Base-by-base conservation (phyloP, 53 echinoderm and acorn worm species). In the Apostichopus leukothele region DNA sequence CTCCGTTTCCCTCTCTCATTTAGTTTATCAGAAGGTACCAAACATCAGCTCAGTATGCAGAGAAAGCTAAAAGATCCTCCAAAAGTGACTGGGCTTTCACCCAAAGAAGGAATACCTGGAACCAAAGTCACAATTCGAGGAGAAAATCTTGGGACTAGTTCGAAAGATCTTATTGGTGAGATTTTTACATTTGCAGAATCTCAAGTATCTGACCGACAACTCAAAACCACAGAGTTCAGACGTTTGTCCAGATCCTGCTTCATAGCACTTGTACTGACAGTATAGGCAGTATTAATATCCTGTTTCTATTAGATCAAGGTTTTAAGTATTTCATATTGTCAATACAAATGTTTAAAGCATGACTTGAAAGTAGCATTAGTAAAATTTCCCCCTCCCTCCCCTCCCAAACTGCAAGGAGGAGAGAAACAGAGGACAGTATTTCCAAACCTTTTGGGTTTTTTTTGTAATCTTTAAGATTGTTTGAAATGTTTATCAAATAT, bases 31-130 rank as follows among this genome's bases (percentile, higher is more conserved):
- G 18, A n/a, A 39, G 16, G 12, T 63, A 71, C n/a, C 71, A 16
- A 16, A 18, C 71, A 16, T 18, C 71, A 71, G 16, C 77, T 7
- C 25, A 39, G 12, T 10, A 76, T 76, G 77, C 77, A 76, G 5
- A 84, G 74, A 51, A 91, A 52, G 27, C 67, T 80, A 61, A 78
- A 89, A 50, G 93, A 93, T 21, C 92, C 94, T 26, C 98, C 98
- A 52, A 96, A 96, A 80, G 98, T 98, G 90, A 98, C 98, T 3
- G 98, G 98, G 60, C 83, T 98, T 23, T 95, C 98, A 21, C 98
- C 98, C 26, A 95, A 96, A 27, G 96, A 98, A 88, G 98, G 98
- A 7, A 91, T 94, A 16, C 98, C 98, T 6, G 98, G 98, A 25
- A 92, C 91, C 51, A 98, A 93, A 53, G 91, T 98, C 51, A 98